A percentile compares a stretch with the other conserved stretches of the same genome.
These are phyloP conservation scores for Urosaurus nigricauda DNA, from an alignment of 2,797 vertebrate species.

Conservation along the genomic window DNA sequence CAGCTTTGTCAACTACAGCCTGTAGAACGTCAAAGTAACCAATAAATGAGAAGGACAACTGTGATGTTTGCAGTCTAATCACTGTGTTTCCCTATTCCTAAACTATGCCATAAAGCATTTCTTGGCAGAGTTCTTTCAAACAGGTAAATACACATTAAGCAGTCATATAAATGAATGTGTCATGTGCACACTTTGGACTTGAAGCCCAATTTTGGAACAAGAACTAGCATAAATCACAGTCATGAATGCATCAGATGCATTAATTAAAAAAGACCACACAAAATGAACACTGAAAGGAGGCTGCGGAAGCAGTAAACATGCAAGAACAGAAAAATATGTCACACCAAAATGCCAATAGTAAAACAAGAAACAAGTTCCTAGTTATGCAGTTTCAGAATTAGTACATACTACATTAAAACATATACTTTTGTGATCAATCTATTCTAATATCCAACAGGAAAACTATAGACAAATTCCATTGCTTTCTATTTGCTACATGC, in stretches of 20 bases:
- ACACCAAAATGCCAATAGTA: background rate
- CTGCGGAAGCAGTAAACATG: background rate
- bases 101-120: background rate
- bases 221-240: background rate
- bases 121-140: background rate
- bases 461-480: constrained; percentile 49
- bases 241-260: background rate
- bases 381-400: background rate
- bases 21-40: background rate
- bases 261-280: background rate
- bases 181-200: background rate
- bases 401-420: background rate
- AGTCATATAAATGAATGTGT: background rate
- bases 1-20: background rate
- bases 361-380: background rate
- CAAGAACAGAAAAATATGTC: background rate
- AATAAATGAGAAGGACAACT: background rate
- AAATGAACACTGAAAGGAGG: background rate
- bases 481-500: constrained; percentile 43
- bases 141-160: background rate
- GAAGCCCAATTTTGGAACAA: background rate
- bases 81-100: background rate
- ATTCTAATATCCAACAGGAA: background rate
- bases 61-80: background rate
- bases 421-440: background rate